A percentile compares a stretch with the other conserved stretches of the same genome.
These are phyloP conservation scores for Paramormyrops kingsleyae DNA, from an alignment of 2,113 vertebrate species.

Conservation along the genomic window DNA sequence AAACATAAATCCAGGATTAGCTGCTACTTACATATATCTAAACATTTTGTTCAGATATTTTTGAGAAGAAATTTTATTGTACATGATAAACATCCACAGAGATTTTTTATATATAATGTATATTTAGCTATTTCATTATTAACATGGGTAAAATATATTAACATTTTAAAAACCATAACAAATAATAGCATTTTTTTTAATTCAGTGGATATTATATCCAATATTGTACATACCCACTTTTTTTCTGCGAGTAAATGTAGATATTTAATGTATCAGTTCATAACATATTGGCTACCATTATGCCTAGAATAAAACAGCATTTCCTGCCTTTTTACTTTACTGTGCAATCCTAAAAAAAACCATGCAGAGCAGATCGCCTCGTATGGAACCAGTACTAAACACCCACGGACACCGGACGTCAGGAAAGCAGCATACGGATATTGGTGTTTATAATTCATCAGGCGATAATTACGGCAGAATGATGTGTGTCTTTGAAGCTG, in stretches of 20 bases:
- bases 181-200: neutral
- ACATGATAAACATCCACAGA: neutral
- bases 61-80: neutral
- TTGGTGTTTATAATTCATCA: constrained; percentile 15
- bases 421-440: neutral
- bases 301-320: neutral
- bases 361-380: neutral
- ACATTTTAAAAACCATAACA: neutral
- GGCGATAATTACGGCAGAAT: neutral
- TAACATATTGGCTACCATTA: neutral
- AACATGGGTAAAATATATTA: neutral
- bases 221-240: neutral
- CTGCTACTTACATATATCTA: neutral
- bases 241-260: neutral
- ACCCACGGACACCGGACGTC: neutral
- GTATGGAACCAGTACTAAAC: neutral
- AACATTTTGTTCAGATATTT: neutral
- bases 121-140: neutral
- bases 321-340: neutral
- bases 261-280: neutral
- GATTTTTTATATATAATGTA: neutral
- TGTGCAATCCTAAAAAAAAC: neutral
- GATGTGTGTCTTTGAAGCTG: constrained; percentile 13
- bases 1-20: neutral
- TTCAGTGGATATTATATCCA: neutral